Evolutionary conservation across 1,140 invertebrate species (phyloP).

Genomic region (Leptinotarsa texana): DNA sequence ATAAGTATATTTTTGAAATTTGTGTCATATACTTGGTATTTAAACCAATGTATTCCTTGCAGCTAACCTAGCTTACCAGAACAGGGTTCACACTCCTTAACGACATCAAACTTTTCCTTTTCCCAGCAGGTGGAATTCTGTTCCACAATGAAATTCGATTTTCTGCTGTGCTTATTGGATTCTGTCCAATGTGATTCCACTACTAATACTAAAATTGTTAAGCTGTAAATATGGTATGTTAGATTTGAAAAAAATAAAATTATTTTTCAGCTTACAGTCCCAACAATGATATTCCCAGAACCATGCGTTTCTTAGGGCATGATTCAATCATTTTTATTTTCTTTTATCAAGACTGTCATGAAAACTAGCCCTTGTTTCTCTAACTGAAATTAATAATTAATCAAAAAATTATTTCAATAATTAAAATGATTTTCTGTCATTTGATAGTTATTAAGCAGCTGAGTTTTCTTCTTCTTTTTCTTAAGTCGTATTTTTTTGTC

Average conservation of each 20-base stretch:
- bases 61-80: conserved; percentile 58
- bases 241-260: neutral
- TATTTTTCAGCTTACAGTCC: conserved; percentile 60
- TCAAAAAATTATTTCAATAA: too few relatives aligned
- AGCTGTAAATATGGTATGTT: conserved; percentile 58
- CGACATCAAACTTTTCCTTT: conserved; percentile 69
- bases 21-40: too few relatives aligned
- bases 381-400: too few relatives aligned
- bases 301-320: conserved; percentile 70
- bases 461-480: too few relatives aligned
- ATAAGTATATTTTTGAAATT: too few relatives aligned
- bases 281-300: conserved; percentile 64
- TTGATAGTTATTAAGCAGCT: too few relatives aligned
- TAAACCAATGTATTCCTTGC: too few relatives aligned
- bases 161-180: conserved; percentile 48
- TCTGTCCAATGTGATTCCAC: conserved; percentile 76
- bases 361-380: too few relatives aligned
- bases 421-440: too few relatives aligned
- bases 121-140: conserved; percentile 76
- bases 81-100: conserved; percentile 79
- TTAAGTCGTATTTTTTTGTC: too few relatives aligned
- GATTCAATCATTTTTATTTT: conserved; percentile 65
- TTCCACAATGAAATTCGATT: conserved; percentile 67
- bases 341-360: neutral
- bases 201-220: conserved; percentile 77